phyloP scores from a whole-genome alignment of 2,888 invertebrate genomes.

The Sesia apiformis region DNA sequence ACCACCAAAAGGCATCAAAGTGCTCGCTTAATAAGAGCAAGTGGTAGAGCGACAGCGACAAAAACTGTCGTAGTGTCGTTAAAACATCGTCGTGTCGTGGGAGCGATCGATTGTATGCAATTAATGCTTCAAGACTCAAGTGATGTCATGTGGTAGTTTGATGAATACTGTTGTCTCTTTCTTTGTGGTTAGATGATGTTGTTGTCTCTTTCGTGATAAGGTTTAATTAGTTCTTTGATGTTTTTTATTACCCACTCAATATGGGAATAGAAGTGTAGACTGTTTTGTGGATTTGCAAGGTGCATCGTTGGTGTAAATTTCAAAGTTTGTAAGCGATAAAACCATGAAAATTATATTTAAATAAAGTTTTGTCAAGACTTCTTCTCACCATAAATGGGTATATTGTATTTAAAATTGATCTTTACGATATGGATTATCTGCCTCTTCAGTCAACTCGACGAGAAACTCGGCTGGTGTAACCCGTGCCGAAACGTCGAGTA shows the following conservation, averaged over 20 bases:
- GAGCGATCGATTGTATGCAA: slow-evolving; percentile 46
- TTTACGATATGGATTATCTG: too few species aligned
- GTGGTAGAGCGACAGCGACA: slow-evolving; percentile 53
- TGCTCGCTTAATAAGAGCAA: slow-evolving; percentile 61
- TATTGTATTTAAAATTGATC: too few species aligned
- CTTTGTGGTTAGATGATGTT: background rate
- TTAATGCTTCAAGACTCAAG: slow-evolving; percentile 29
- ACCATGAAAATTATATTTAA: too few species aligned
- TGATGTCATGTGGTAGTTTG: slow-evolving; percentile 35
- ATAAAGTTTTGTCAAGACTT: too few species aligned
- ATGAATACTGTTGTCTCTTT: background rate
- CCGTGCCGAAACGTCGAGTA: too few species aligned
- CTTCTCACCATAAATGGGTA: too few species aligned
- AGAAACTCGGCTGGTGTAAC: too few species aligned
- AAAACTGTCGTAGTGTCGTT: slow-evolving; percentile 32
- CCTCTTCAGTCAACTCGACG: too few species aligned
- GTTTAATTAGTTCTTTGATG: background rate
- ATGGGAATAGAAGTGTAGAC: too few species aligned
- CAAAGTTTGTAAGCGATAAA: too few species aligned
- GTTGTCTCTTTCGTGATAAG: background rate
- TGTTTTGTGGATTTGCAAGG: too few species aligned
- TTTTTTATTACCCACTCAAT: background rate
- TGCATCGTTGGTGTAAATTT: too few species aligned
- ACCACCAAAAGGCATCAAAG: slow-evolving; percentile 32
- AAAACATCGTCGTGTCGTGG: slow-evolving; percentile 39